A percentile compares a stretch with the other conserved stretches of the same genome.
These are phyloP conservation scores for Ormyrus thymus DNA, from an alignment of 2,888 invertebrate species.

Conservation along the genomic window DNA sequence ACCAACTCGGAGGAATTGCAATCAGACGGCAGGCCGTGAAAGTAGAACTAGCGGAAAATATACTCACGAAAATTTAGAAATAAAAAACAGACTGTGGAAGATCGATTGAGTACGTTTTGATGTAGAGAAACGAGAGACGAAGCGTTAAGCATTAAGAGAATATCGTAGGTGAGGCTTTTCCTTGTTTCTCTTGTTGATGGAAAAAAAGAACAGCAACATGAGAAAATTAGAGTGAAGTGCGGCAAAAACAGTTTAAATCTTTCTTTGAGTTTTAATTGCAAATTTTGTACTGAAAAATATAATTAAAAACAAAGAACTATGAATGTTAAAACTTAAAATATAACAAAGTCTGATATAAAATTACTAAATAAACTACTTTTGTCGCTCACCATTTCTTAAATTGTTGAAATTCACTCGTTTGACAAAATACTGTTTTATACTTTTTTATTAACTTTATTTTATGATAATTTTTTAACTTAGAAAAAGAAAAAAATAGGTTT, in stretches of 20 bases:
- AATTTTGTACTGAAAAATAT: no score
- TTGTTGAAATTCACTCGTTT: slow-evolving; percentile 21
- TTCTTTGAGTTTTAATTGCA: no score
- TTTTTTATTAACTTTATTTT: slow-evolving; percentile 31
- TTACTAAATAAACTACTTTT: slow-evolving; percentile 25
- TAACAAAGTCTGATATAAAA: neutral
- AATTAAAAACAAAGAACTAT: no score
- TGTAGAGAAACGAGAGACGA: slow-evolving; percentile 11
- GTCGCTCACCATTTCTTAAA: neutral
- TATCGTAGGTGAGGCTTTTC: slow-evolving; percentile 15
- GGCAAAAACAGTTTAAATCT: neutral
- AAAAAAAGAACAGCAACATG: neutral
- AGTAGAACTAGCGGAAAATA: neutral
- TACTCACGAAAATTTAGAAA: slow-evolving; percentile 9
- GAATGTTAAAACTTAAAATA: no score
- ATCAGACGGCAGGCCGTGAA: slow-evolving; percentile 16
- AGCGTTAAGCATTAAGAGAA: slow-evolving; percentile 10
- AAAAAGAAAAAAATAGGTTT: slow-evolving; percentile 17
- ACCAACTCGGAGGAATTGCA: neutral
- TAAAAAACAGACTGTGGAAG: slow-evolving; percentile 21
- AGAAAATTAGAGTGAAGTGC: neutral
- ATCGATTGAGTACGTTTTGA: neutral
- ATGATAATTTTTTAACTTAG: slow-evolving; percentile 25
- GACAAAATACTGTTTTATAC: slow-evolving; percentile 44
- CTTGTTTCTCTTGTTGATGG: slow-evolving; percentile 1